phyloP scores from a whole-genome alignment of 2,888 invertebrate genomes.

The Eupeodes latifasciatus region DNA sequence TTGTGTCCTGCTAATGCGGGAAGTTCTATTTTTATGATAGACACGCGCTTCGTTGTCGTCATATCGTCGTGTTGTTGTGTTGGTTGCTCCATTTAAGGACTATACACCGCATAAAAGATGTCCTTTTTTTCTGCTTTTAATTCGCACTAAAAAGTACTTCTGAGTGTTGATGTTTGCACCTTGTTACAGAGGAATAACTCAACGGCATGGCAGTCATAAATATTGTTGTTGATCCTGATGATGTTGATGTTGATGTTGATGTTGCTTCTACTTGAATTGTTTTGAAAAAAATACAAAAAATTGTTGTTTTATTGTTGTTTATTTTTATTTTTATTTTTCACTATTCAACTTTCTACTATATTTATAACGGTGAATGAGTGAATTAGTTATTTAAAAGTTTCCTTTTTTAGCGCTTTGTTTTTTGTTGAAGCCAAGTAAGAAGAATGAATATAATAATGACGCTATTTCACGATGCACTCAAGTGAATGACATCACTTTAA shows the following conservation, averaged over 20 bases:
- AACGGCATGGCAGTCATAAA: slow-evolving; percentile 1
- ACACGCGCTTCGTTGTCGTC: neutral
- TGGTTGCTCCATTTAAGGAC: slow-evolving; percentile 6
- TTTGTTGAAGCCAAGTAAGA: neutral
- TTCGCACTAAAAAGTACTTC: neutral
- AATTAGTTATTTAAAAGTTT: slow-evolving; percentile 22
- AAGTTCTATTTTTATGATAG: slow-evolving; percentile 48
- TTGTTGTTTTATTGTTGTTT: neutral
- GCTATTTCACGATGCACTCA: slow-evolving; percentile 19
- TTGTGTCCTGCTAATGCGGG: slow-evolving; percentile 30
- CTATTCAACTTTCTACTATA: neutral
- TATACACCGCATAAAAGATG: no score
- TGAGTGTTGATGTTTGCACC: slow-evolving; percentile 42
- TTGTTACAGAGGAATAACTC: slow-evolving; percentile 4
- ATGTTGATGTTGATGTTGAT: slow-evolving; percentile 13
- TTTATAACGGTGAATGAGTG: slow-evolving; percentile 4
- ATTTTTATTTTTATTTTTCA: neutral
- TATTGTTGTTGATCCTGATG: slow-evolving; percentile 15
- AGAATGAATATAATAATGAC: neutral
- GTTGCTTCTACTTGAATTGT: slow-evolving; percentile 34
- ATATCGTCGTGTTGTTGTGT: no score
- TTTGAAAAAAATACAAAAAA: slow-evolving; percentile 44
- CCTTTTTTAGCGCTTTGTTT: neutral
- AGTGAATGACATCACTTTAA: slow-evolving; percentile 35
- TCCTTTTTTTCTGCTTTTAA: neutral